These are phyloP conservation scores for Formicarius rufipectus DNA, from an alignment of 2,113 vertebrate genomes.

Conservation along the genomic window DNA sequence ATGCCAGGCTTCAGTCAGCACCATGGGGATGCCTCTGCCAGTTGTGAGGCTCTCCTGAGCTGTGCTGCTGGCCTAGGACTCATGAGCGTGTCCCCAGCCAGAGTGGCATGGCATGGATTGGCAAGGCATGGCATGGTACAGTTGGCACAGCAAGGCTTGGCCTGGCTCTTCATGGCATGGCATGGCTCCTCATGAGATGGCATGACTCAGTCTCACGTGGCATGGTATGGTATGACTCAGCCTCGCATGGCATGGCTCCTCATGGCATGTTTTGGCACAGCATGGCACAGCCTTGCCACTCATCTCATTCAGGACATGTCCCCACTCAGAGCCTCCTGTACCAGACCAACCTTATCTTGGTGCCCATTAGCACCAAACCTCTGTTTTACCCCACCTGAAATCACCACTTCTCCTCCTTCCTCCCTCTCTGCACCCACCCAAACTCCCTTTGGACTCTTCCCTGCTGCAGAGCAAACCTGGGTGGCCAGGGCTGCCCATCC, in stretches of 20 bases:
- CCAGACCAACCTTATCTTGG: rapidly evolving
- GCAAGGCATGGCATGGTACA: background rate
- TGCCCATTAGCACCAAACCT: background rate
- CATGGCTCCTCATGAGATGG: background rate
- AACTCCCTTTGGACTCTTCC: background rate
- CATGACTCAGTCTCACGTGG: background rate
- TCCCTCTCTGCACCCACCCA: background rate
- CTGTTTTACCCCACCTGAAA: background rate
- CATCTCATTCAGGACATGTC: rapidly evolving
- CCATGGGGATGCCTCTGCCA: rapidly evolving
- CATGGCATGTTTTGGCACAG: background rate
- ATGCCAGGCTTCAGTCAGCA: background rate
- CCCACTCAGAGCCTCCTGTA: background rate
- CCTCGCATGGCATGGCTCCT: background rate
- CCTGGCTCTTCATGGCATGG: background rate
- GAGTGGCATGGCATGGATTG: background rate
- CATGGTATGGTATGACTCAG: background rate
- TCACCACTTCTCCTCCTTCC: background rate
- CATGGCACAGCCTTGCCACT: background rate
- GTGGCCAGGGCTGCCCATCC: background rate
- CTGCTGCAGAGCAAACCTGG: background rate
- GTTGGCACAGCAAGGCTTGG: background rate
- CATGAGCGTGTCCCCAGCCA: rapidly evolving
- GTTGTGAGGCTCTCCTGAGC: background rate
- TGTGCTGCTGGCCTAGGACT: rapidly evolving